These are phyloP conservation scores for Himalopsyche japonica DNA, from an alignment of 2,888 invertebrate species.

Conservation along the genomic window DNA sequence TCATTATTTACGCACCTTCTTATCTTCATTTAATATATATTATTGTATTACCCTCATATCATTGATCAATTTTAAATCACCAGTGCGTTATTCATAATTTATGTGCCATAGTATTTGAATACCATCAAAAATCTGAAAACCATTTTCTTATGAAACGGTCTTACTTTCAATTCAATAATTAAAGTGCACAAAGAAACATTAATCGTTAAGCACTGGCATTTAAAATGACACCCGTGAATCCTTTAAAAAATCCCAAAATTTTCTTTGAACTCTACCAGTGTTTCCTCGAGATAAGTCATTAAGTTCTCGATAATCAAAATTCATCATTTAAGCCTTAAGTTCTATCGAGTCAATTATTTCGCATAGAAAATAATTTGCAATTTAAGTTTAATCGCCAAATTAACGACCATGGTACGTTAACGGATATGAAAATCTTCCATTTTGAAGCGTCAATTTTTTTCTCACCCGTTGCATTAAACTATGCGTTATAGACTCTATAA, in stretches of 20 bases:
- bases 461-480: background rate
- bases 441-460: background rate
- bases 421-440: background rate
- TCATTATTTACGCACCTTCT: slow-evolving; percentile 46
- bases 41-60: background rate
- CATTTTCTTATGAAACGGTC: too few relatives aligned
- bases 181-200: too few relatives aligned
- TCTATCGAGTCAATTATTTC: background rate
- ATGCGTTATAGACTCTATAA: background rate
- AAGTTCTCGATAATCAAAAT: background rate
- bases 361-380: too few relatives aligned
- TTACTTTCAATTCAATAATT: too few relatives aligned
- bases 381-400: too few relatives aligned
- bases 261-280: background rate
- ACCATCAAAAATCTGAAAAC: too few relatives aligned
- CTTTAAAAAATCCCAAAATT: background rate
- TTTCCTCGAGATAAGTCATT: background rate
- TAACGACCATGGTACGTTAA: too few relatives aligned
- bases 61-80: background rate
- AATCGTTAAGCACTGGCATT: background rate
- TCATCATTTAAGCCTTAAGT: background rate
- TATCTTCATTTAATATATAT: background rate
- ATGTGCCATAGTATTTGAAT: background rate
- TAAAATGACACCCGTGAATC: background rate
- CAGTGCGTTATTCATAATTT: background rate